Percentiles rank a stretch among this genome's conserved stretches.
phyloP scores from a whole-genome alignment of 2,888 invertebrate species.

The Eledone cirrhosa region DNA sequence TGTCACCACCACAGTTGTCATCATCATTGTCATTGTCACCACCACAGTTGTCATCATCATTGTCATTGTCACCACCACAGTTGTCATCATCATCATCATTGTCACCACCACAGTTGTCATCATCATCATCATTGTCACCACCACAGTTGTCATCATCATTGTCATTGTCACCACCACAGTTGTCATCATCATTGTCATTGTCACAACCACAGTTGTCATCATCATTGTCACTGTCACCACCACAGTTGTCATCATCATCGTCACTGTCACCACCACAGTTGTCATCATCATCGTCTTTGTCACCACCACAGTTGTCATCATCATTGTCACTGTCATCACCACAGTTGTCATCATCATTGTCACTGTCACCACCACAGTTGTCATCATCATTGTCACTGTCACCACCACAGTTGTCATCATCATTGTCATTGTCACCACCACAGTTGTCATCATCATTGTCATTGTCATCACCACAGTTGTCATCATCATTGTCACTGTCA shows the following conservation, averaged over 20 bases:
- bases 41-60: neutral
- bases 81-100: neutral
- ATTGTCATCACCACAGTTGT: too few relatives aligned
- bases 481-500: too few relatives aligned
- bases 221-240: neutral
- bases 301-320: neutral
- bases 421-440: too few relatives aligned
- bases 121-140: neutral
- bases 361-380: too few relatives aligned
- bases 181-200: neutral
- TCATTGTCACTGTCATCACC: neutral
- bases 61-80: neutral
- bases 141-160: neutral
- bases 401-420: too few relatives aligned
- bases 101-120: neutral
- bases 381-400: neutral
- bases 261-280: neutral
- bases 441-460: too few relatives aligned
- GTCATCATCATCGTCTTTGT: neutral
- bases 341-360: conserved; percentile 1
- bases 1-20: neutral
- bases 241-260: neutral
- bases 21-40: neutral
- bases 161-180: neutral
- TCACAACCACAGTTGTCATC: neutral